Evolutionary conservation across 2,113 vertebrate species (phyloP), one percentile per base, ranked within the genome.

Genomic region (Arenaria interpres): DNA sequence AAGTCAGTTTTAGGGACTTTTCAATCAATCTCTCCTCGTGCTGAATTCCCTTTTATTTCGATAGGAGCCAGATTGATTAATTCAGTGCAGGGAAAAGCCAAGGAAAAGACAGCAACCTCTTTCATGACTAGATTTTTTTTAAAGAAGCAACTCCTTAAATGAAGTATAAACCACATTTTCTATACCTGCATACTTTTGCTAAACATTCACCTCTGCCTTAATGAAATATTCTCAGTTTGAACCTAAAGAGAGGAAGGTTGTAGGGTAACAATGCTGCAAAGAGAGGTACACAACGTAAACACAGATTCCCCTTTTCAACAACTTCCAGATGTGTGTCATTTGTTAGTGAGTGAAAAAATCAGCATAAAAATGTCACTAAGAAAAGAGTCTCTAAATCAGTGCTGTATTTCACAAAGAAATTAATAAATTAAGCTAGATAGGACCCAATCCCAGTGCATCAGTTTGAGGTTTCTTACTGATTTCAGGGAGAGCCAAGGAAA

Each of bases 21-120:
- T 64, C 3, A 43, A 50, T 91, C 62, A 82, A 62, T 69, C n/a
- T 93, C 46, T 85, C 17, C 23, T 21, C 1, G 1, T 51, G 50
- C 24, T 62, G 24, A 56, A 54, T 73, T 68, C 27, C 10, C 19
- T 84, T 86, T 56, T 23, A 20, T 75, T 89, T 92, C 10, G 4
- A 43, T 25, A 59, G 23, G 25, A 93, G 33, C 15, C 35, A 86
- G 87, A 67, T 5, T 43, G 57, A 77, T 39, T 63, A 84, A 86
- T 86, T 90, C 60, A 78, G 39, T 33, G 30, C 77, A 96, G 90
- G 81, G 43, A 95, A 90, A 95, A 95, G 50, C 87, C 91, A 89
- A 89, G n/a, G 53, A 56, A 95, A 84, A 50, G 73, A 75, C 69
- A 96, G 53, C 5, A 79, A 14, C 24, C 45, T n/a, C n/a, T 23